Evolutionary conservation across 2,113 vertebrate genomes (phyloP).

Genomic region (Xenopus borealis): DNA sequence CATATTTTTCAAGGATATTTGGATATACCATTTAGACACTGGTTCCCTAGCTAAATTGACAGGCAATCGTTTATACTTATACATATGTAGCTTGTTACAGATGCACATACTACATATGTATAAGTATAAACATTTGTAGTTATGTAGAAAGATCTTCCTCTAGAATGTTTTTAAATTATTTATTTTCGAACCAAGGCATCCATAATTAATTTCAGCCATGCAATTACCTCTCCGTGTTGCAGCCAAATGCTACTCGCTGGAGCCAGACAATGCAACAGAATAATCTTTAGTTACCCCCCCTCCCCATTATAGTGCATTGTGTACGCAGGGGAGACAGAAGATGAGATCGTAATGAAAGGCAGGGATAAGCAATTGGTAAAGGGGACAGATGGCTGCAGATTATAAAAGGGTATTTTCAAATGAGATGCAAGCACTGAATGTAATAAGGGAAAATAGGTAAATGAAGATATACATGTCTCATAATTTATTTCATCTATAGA

Average conservation of each 20-base stretch:
- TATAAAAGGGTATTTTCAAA: conserved; percentile 32
- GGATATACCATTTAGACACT: too few relatives aligned
- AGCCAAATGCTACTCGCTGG: conserved; percentile 18
- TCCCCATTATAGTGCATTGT: conserved; percentile 28
- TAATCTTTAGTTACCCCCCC: conserved; percentile 34
- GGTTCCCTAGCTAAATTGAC: too few relatives aligned
- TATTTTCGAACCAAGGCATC: not conserved
- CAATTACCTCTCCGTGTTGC: conserved; percentile 22
- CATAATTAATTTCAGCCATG: conserved; percentile 5
- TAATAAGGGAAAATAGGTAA: conserved; percentile 13
- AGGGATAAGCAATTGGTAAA: conserved; percentile 29
- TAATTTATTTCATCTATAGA: too few relatives aligned
- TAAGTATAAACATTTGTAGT: too few relatives aligned
- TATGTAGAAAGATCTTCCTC: too few relatives aligned
- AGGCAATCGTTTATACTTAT: too few relatives aligned
- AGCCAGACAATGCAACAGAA: conserved; percentile 27
- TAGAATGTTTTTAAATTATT: too few relatives aligned
- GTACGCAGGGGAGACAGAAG: conserved; percentile 35
- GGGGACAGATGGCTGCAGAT: conserved; percentile 32
- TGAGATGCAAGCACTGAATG: conserved; percentile 14
- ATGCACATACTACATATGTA: too few relatives aligned
- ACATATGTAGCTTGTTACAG: too few relatives aligned
- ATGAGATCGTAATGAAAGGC: conserved; percentile 38
- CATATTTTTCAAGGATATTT: too few relatives aligned
- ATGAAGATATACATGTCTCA: not conserved